phyloP scores from a whole-genome alignment of 2,888 invertebrate genomes.

The Synanthedon formicaeformis region DNA sequence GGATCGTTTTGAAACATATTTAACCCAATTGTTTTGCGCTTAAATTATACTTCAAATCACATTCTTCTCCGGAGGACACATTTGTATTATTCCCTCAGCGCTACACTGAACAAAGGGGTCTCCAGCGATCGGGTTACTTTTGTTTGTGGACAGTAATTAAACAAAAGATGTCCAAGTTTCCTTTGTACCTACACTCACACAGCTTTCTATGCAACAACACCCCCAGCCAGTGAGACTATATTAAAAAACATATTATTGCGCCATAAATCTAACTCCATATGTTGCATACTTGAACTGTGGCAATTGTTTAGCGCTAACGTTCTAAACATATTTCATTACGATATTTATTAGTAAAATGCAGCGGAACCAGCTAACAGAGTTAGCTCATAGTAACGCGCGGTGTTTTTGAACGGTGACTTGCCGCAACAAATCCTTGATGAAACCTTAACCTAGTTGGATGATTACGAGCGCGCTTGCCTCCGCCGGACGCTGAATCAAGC shows the following conservation, averaged over 20 bases:
- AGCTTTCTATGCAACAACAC: slow-evolving; percentile 24
- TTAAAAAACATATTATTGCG: neutral
- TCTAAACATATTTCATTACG: neutral
- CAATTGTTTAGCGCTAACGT: neutral
- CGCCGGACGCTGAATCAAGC: slow-evolving; percentile 30
- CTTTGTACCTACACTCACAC: slow-evolving; percentile 22
- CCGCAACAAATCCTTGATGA: slow-evolving; percentile 70
- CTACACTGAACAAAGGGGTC: slow-evolving; percentile 44
- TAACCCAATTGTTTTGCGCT: slow-evolving; percentile 62
- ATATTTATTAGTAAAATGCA: slow-evolving; percentile 33
- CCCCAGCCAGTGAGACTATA: slow-evolving; percentile 33
- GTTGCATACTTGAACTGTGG: neutral
- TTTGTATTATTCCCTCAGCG: slow-evolving; percentile 36
- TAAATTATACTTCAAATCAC: slow-evolving; percentile 40
- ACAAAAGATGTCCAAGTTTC: slow-evolving; percentile 47
- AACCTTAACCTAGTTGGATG: slow-evolving; percentile 71
- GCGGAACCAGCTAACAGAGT: slow-evolving; percentile 57
- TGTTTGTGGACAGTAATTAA: slow-evolving; percentile 59
- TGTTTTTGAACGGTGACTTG: slow-evolving; percentile 69
- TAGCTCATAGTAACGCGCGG: slow-evolving; percentile 62
- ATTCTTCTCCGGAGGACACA: slow-evolving; percentile 45
- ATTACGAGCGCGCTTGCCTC: slow-evolving; percentile 56
- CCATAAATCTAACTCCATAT: neutral
- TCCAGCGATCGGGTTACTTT: slow-evolving; percentile 61
- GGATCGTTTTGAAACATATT: slow-evolving; percentile 68